Evolutionary conservation across 35 echinoderm and acorn worm species (phyloP).

Genomic region (Lytechinus pictus): DNA sequence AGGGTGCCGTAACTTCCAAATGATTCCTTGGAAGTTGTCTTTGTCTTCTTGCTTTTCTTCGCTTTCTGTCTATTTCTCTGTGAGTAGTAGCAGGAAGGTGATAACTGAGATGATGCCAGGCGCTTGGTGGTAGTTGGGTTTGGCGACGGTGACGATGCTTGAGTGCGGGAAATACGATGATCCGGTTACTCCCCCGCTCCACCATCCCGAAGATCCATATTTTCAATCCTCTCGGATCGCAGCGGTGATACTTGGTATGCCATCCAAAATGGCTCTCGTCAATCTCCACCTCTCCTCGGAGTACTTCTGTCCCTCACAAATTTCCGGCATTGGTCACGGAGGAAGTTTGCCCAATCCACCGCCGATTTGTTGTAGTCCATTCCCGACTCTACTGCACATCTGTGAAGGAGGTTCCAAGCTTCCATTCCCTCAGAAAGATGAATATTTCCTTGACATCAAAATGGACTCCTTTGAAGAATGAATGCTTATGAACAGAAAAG

Average conservation of each 20-base stretch:
- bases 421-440: neutral
- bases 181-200: neutral
- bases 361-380: neutral
- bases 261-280: neutral
- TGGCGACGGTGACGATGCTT: too few species aligned
- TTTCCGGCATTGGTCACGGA: neutral
- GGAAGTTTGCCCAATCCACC: conserved; percentile 29
- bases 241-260: neutral
- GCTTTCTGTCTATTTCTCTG: too few species aligned
- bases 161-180: neutral
- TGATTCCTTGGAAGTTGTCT: too few species aligned
- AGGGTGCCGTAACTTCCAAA: too few species aligned
- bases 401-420: neutral
- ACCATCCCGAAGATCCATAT: neutral
- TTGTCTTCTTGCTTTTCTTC: too few species aligned
- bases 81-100: too few species aligned
- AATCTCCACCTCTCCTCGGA: neutral
- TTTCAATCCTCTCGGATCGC: neutral
- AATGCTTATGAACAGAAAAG: neutral
- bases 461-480: neutral
- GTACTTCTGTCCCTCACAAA: neutral
- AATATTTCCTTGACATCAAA: neutral
- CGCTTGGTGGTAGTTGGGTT: too few species aligned
- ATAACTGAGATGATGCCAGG: too few species aligned
- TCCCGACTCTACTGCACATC: neutral